phyloP scores from a whole-genome alignment of 2,888 invertebrate genomes.

The Clitarchus hookeri region DNA sequence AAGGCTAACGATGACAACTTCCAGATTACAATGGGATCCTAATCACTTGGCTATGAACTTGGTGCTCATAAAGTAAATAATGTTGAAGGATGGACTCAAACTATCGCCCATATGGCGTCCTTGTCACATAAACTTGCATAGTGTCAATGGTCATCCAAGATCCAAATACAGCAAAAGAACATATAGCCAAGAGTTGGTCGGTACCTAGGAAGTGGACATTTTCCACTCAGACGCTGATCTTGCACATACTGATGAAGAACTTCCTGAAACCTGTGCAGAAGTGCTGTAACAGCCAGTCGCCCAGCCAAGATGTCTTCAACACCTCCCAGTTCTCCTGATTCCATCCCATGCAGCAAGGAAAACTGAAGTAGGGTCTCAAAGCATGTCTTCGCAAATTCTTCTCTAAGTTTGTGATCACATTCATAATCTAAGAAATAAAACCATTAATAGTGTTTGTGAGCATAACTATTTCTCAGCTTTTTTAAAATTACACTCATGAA shows the following conservation, averaged over 20 bases:
- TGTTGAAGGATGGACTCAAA: no score
- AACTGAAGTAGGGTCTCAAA: conserved; percentile 95
- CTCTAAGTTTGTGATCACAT: conserved; percentile 79
- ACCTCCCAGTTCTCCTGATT: conserved; percentile 53
- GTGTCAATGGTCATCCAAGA: no score
- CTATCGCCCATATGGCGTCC: no score
- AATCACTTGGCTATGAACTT: no score
- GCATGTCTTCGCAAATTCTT: conserved; percentile 95
- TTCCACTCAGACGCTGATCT: conserved; percentile 80
- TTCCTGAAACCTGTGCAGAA: conserved; percentile 90
- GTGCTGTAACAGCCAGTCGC: conserved; percentile 85
- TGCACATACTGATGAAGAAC: conserved; percentile 87
- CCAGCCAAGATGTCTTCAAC: conserved; percentile 66
- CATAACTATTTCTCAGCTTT: conserved; percentile 15
- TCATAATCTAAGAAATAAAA: conserved; percentile 66
- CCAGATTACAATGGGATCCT: no score
- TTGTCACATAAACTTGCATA: background rate
- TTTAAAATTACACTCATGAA: background rate
- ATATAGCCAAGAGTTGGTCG: conserved; percentile 20
- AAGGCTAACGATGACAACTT: no score
- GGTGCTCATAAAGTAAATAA: no score
- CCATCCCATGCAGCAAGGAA: conserved; percentile 78
- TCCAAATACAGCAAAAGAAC: no score
- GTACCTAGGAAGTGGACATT: conserved; percentile 82
- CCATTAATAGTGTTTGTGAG: background rate